These are phyloP conservation scores for Mus pahari DNA, from an alignment of 2,113 vertebrate species.

Conservation along the genomic window DNA sequence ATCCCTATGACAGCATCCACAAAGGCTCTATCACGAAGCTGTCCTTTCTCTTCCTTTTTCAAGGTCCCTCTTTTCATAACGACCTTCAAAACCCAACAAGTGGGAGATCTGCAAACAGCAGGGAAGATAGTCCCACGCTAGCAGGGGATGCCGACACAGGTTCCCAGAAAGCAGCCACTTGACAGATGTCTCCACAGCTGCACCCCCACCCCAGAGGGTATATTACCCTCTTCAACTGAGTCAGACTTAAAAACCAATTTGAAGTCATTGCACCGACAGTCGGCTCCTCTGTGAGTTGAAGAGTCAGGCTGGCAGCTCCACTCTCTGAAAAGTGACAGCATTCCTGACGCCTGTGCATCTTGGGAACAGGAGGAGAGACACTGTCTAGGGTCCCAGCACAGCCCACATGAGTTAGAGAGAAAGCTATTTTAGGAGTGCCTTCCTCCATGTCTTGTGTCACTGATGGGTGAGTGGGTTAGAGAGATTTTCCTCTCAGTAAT, in stretches of 20 bases:
- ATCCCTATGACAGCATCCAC: background rate
- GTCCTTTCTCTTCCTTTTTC: background rate
- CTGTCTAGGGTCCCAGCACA: fast-evolving
- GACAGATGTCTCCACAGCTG: too few species aligned
- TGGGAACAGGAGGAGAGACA: background rate
- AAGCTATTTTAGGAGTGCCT: background rate
- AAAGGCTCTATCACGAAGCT: background rate
- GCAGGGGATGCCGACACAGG: background rate
- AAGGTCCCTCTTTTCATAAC: background rate
- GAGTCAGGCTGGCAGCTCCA: background rate
- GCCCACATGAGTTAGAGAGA: fast-evolving
- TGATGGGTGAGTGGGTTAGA: fast-evolving
- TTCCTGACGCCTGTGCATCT: background rate
- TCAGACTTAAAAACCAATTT: background rate
- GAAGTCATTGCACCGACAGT: background rate
- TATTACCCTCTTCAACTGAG: background rate
- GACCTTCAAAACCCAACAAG: background rate
- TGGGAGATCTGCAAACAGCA: background rate
- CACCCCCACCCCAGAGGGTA: background rate
- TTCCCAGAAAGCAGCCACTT: background rate
- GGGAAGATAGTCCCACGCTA: fast-evolving
- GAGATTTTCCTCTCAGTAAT: background rate
- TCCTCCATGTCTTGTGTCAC: fast-evolving
- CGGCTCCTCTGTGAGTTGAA: background rate
- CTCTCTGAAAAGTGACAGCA: background rate